These are phyloP conservation scores for Chrysocyon brachyurus DNA, from an alignment of 2,797 vertebrate species.

Conservation along the genomic window DNA sequence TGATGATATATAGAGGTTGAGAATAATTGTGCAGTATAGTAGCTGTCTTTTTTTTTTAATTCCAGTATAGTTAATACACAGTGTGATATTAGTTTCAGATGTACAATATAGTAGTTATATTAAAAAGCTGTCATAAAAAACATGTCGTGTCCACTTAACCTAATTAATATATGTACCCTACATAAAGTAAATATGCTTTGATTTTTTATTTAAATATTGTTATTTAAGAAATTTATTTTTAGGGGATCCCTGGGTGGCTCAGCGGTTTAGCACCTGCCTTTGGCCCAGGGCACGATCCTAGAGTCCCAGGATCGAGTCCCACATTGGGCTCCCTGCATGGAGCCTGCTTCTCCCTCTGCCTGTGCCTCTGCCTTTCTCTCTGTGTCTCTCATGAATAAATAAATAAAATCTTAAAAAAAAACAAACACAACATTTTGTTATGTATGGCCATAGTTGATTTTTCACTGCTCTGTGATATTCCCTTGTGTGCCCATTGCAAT, in stretches of 20 bases:
- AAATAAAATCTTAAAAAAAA: no score
- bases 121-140: not conserved
- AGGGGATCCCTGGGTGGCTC: no score
- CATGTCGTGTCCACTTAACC: not conserved
- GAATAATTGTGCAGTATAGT: not conserved
- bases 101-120: not conserved
- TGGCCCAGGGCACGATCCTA: no score
- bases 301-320: no score
- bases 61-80: not conserved
- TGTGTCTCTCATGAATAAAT: no score
- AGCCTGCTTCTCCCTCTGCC: no score
- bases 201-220: slow-evolving; percentile 8
- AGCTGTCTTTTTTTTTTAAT: slow-evolving; percentile 1
- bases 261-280: no score
- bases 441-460: not conserved
- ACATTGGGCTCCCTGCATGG: no score
- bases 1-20: not conserved
- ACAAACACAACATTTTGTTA: not conserved
- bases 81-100: not conserved
- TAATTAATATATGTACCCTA: not conserved
- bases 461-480: not conserved
- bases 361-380: no score
- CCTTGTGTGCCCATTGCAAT: not conserved
- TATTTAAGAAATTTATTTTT: not conserved
- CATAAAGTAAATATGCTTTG: not conserved